A percentile compares a stretch with the other conserved stretches of the same genome.
These are phyloP conservation scores for Apotomis turbidana DNA, from an alignment of 2,888 invertebrate species.

Conservation along the genomic window DNA sequence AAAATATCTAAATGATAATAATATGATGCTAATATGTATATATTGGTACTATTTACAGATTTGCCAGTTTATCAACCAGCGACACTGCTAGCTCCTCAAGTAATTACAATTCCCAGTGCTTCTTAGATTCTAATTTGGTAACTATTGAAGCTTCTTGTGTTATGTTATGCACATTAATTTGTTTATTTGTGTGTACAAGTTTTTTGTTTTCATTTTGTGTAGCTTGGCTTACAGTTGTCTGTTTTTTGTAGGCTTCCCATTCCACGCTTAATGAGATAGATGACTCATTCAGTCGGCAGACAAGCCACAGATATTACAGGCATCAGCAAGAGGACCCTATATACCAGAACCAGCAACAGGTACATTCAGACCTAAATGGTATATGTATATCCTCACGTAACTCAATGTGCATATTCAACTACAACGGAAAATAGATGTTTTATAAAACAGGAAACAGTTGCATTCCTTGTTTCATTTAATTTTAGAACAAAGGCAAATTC, in stretches of 20 bases:
- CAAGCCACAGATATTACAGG: slow-evolving; percentile 75
- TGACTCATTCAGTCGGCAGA: slow-evolving; percentile 78
- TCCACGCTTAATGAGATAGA: slow-evolving; percentile 78
- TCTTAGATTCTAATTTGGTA: slow-evolving; percentile 75
- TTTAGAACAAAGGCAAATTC: too few relatives aligned
- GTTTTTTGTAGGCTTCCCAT: slow-evolving; percentile 69
- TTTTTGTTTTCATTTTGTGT: slow-evolving; percentile 13
- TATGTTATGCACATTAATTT: slow-evolving; percentile 6
- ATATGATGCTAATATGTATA: not conserved
- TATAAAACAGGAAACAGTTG: too few relatives aligned
- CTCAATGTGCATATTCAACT: too few relatives aligned
- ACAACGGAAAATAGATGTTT: too few relatives aligned
- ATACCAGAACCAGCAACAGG: slow-evolving; percentile 81
- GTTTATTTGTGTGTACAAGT: slow-evolving; percentile 15
- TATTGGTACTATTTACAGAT: slow-evolving; percentile 72
- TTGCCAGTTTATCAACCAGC: slow-evolving; percentile 86
- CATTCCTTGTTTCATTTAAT: too few relatives aligned
- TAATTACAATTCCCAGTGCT: slow-evolving; percentile 74
- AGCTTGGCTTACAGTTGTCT: slow-evolving; percentile 19
- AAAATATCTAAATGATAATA: not conserved
- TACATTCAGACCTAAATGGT: slow-evolving; percentile 43
- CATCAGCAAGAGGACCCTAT: slow-evolving; percentile 77
- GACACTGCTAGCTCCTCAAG: slow-evolving; percentile 78
- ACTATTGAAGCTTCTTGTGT: slow-evolving; percentile 36
- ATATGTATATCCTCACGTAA: too few relatives aligned